A percentile compares a stretch with the other conserved stretches of the same genome.
phyloP scores from a whole-genome alignment of 2,113 vertebrate species.

The Plotosus lineatus region DNA sequence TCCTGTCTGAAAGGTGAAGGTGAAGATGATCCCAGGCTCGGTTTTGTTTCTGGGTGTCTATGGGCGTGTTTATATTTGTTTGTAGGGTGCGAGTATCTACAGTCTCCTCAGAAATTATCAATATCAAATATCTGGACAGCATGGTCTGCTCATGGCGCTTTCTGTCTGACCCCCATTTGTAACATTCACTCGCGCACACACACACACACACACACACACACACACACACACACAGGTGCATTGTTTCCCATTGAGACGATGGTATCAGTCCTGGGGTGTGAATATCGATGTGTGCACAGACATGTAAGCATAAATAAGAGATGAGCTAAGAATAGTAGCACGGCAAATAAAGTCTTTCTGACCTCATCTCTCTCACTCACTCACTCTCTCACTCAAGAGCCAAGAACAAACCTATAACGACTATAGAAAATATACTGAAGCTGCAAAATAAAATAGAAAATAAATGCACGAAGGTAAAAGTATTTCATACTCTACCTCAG shows the following conservation, averaged over 20 bases:
- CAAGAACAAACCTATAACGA: not conserved
- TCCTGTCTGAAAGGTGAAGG: not conserved
- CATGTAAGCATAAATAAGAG: conserved; percentile 50
- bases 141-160: conserved; percentile 12
- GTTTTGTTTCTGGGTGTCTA: not conserved
- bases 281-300: conserved; percentile 39
- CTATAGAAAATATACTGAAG: not conserved
- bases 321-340: conserved; percentile 40
- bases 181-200: not conserved
- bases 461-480: not conserved
- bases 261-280: conserved; percentile 24
- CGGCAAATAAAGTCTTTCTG: conserved; percentile 34
- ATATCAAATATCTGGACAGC: conserved; percentile 1
- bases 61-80: conserved; percentile 12
- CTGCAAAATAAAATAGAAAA: not conserved
- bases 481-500: not conserved
- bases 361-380: conserved; percentile 1
- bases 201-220: not conserved
- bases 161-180: not conserved
- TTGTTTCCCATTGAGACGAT: not conserved
- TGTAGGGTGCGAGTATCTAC: conserved; percentile 23
- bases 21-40: conserved; percentile 1
- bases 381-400: not conserved
- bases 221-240: not conserved
- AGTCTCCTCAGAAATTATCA: conserved; percentile 13